Conservation (phyloP, 2,113 vertebrate species). For the Phyllostomus hastatus region DNA sequence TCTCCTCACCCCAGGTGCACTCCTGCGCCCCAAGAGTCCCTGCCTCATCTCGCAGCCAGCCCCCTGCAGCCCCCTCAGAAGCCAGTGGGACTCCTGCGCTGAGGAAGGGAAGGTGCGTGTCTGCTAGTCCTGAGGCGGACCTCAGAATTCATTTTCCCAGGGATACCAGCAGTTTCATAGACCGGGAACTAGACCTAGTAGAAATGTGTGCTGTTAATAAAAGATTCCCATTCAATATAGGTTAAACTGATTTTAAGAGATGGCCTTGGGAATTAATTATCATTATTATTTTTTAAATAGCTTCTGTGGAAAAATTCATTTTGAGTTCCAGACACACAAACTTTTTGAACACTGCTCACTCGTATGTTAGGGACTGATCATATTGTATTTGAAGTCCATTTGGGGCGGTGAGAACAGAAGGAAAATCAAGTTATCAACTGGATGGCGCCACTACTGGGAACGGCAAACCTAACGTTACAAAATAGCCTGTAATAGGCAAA, state of each 20-base stretch:
- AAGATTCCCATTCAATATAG: neutral
- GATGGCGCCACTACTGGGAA: conserved; percentile 16
- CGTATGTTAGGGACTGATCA: neutral
- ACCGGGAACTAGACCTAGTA: neutral
- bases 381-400: conserved; percentile 24
- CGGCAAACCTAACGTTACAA: conserved; percentile 45
- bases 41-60: neutral
- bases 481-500: neutral
- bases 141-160: neutral
- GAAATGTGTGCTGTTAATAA: neutral
- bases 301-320: neutral
- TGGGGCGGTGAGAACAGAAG: conserved; percentile 31
- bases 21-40: neutral
- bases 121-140: neutral
- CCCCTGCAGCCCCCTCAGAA: fast-evolving
- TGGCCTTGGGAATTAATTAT: neutral
- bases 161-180: neutral
- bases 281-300: neutral
- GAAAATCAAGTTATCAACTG: conserved; percentile 53
- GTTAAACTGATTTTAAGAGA: neutral
- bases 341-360: neutral
- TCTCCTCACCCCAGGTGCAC: too few relatives aligned
- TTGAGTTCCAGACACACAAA: conserved; percentile 23
- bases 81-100: neutral
- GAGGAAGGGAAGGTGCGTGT: neutral